Conservation (phyloP, 2,797 vertebrate species). For the Melanogrammus aeglefinus region DNA sequence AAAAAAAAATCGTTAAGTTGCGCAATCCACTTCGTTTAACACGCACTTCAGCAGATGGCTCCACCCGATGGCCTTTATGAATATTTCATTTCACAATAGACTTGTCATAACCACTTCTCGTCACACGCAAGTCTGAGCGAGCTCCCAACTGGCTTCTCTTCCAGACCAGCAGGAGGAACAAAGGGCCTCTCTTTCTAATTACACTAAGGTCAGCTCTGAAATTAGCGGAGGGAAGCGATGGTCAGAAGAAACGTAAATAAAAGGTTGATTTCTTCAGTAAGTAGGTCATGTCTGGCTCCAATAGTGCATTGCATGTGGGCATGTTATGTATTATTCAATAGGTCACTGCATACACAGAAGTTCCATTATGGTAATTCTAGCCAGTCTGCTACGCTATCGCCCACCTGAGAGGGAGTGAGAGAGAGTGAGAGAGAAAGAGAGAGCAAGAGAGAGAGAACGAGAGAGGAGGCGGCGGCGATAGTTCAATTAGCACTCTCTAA, state of each 20-base stretch:
- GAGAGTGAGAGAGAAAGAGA: not conserved
- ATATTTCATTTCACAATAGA: slow-evolving; percentile 67
- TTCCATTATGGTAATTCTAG: slow-evolving; percentile 10
- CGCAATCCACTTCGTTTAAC: slow-evolving; percentile 36
- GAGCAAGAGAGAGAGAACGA: not conserved
- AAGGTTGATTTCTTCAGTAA: slow-evolving; percentile 23
- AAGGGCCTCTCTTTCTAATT: slow-evolving; percentile 24
- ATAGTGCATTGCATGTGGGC: slow-evolving; percentile 45
- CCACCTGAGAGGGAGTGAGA: not conserved
- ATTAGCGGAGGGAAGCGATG: not conserved
- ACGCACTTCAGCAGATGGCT: slow-evolving; percentile 58
- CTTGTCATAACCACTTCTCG: slow-evolving; percentile 59
- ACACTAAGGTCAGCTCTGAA: slow-evolving; percentile 17
- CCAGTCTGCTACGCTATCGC: slow-evolving; percentile 12
- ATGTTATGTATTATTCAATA: slow-evolving; percentile 55
- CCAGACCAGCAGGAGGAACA: slow-evolving; percentile 30
- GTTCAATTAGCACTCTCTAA: not conserved
- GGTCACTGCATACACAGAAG: slow-evolving; percentile 27
- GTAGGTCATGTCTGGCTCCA: slow-evolving; percentile 19
- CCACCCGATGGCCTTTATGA: slow-evolving; percentile 54
- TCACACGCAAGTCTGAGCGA: slow-evolving; percentile 66
- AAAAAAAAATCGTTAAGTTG: not conserved
- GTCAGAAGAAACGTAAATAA: slow-evolving; percentile 20
- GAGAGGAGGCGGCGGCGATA: not conserved
- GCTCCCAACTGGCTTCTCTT: slow-evolving; percentile 40